phyloP scores from a whole-genome alignment of 2,113 vertebrate genomes.

The Apodemus sylvaticus region DNA sequence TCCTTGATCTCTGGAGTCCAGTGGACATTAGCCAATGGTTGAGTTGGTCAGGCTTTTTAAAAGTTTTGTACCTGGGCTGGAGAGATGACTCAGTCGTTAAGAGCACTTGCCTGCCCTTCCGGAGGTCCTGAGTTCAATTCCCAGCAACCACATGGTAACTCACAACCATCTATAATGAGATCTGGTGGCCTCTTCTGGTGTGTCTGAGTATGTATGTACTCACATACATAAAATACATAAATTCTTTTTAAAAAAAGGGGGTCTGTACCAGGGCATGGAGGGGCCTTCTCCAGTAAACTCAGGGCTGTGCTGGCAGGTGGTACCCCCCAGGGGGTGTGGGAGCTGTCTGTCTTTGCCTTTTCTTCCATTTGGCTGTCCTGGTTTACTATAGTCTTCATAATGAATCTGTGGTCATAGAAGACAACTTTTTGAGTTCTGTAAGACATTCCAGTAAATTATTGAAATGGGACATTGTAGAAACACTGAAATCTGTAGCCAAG shows the following conservation, averaged over 20 bases:
- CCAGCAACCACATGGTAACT: too few relatives aligned
- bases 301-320: not conserved
- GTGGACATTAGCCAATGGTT: not conserved
- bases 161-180: too few relatives aligned
- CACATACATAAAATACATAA: too few relatives aligned
- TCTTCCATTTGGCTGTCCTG: not conserved
- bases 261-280: not conserved
- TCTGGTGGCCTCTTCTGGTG: too few relatives aligned
- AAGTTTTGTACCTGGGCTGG: not conserved
- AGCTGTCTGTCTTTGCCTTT: not conserved
- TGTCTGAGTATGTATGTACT: too few relatives aligned
- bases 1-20: not conserved
- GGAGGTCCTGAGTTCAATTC: too few relatives aligned
- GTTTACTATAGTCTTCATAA: not conserved
- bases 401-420: not conserved
- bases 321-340: not conserved
- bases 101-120: too few relatives aligned
- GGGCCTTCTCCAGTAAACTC: not conserved
- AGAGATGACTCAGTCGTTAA: too few relatives aligned
- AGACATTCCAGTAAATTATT: not conserved
- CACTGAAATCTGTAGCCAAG: not conserved
- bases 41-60: not conserved
- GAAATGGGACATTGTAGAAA: not conserved
- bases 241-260: too few relatives aligned
- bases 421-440: not conserved